Base-by-base conservation (phyloP, 2,797 vertebrate species). In the Loris lydekkerianus region DNA sequence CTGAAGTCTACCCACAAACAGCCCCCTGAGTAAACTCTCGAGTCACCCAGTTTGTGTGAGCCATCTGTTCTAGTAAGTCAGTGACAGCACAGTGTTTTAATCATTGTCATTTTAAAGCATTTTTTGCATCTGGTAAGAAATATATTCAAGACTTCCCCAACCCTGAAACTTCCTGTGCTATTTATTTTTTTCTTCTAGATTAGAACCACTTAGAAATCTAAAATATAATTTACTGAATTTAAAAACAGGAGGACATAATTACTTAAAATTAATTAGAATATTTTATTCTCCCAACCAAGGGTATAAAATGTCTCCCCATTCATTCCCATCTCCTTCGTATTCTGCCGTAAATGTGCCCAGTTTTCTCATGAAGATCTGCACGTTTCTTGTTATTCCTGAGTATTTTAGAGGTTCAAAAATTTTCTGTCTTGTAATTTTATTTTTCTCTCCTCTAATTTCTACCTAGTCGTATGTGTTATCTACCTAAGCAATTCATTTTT, bases 101-200 rank as follows among this genome's bases (percentile, higher is more conserved):
- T 73, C 29, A 78, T n/a, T 84, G 43, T 90, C 37, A 58, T 82
- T 92, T 73, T 15, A 63, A 93, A 95, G 90, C 25, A 27, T n/a
- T 1, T 85, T 88, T 91, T 60, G 84, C 31, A 85, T 76, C 65
- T 81, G 40, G 23, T 46, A 67, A 31, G 43, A 78, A 61, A 95
- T 87, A 61, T 7, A n/a, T 29, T 91, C 43, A 78, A 60, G 56
- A 53, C 37, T 90, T 72, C 15, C 8, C 20, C 40, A 90, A 37
- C 2, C 61, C 37, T 29, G 25, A 86, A 84, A 60, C 34, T 85
- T 72, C 20, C 23, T 93, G 85, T 82, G 46, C 29, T 67, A 25
- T 63, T 81, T 60, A 73, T 77, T 60, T 63, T 11, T 11, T 70
- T 91, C 5, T 94, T 94, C 78, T 5, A 58, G 37, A 69, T 84